Evolutionary conservation across 2,888 invertebrate species (phyloP).

Genomic region (Bombylius major): DNA sequence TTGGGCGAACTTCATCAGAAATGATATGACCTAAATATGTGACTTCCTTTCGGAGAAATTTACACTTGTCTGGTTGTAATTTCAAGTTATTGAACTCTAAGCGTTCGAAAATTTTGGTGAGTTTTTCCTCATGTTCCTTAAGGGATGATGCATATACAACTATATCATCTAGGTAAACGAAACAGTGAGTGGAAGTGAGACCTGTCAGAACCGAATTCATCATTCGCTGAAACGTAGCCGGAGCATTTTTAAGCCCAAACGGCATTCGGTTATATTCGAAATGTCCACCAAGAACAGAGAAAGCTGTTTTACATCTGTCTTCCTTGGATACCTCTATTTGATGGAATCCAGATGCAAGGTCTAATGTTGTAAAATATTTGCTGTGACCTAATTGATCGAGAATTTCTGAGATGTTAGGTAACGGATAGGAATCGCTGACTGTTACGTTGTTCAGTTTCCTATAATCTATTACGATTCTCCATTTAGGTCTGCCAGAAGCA

Average conservation of each 20-base stretch:
- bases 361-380: slow-evolving; percentile 12
- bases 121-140: slow-evolving; percentile 3
- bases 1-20: not conserved
- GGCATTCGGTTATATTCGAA: slow-evolving; percentile 9
- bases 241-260: slow-evolving; percentile 10
- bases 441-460: slow-evolving; percentile 12
- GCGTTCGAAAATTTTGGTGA: slow-evolving; percentile 1
- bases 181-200: slow-evolving; percentile 4
- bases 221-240: slow-evolving; percentile 10
- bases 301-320: slow-evolving; percentile 12
- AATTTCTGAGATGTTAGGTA: slow-evolving; percentile 12
- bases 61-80: slow-evolving; percentile 4
- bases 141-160: slow-evolving; percentile 8
- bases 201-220: slow-evolving; percentile 9
- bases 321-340: slow-evolving; percentile 10
- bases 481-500: slow-evolving; percentile 13
- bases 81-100: slow-evolving; percentile 4
- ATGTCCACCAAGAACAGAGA: not conserved
- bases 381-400: slow-evolving; percentile 12
- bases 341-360: slow-evolving; percentile 13
- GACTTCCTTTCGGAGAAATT: slow-evolving; percentile 6
- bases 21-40: slow-evolving; percentile 8
- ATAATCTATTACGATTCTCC: slow-evolving; percentile 15
- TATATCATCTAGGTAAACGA: slow-evolving; percentile 11
- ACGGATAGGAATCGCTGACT: slow-evolving; percentile 19